A percentile compares a stretch with the other conserved stretches of the same genome.
phyloP scores from a whole-genome alignment of 2,888 invertebrate species.

The Synanthedon andrenaeformis region DNA sequence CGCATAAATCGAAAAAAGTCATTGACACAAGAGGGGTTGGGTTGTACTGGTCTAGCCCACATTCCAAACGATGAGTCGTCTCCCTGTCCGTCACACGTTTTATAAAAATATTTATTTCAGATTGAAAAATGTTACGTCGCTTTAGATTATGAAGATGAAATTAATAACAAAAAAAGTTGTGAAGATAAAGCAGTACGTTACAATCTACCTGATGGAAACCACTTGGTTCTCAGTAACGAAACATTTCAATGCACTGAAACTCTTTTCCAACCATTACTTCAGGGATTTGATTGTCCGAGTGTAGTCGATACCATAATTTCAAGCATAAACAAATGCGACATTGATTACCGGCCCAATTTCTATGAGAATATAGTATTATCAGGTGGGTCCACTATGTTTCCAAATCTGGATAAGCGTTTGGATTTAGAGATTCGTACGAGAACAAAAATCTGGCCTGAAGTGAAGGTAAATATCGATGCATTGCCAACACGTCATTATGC shows the following conservation, averaged over 20 bases:
- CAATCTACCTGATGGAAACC: constrained; percentile 87
- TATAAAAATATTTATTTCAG: constrained; percentile 15
- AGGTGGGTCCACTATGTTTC: constrained; percentile 88
- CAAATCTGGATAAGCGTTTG: constrained; percentile 91
- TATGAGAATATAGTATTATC: constrained; percentile 90
- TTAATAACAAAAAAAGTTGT: constrained; percentile 61
- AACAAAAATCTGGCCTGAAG: constrained; percentile 49
- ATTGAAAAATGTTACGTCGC: constrained; percentile 37
- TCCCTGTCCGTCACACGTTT: too few relatives aligned
- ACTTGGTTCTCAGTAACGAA: constrained; percentile 81
- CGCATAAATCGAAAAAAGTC: too few relatives aligned
- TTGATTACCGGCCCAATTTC: constrained; percentile 85
- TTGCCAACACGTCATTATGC: constrained; percentile 92
- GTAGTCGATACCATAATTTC: constrained; percentile 74
- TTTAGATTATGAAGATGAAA: constrained; percentile 24
- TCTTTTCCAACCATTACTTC: constrained; percentile 84
- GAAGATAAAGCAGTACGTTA: constrained; percentile 82
- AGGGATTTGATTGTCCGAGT: constrained; percentile 77
- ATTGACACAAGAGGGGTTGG: too few relatives aligned
- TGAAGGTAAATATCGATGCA: constrained; percentile 79
- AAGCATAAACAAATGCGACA: constrained; percentile 73
- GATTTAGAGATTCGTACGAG: constrained; percentile 83
- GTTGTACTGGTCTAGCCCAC: too few relatives aligned
- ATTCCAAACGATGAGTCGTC: too few relatives aligned
- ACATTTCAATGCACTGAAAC: constrained; percentile 87